These are phyloP conservation scores for Taxidea taxus DNA, from an alignment of 2,113 vertebrate species.

Conservation along the genomic window DNA sequence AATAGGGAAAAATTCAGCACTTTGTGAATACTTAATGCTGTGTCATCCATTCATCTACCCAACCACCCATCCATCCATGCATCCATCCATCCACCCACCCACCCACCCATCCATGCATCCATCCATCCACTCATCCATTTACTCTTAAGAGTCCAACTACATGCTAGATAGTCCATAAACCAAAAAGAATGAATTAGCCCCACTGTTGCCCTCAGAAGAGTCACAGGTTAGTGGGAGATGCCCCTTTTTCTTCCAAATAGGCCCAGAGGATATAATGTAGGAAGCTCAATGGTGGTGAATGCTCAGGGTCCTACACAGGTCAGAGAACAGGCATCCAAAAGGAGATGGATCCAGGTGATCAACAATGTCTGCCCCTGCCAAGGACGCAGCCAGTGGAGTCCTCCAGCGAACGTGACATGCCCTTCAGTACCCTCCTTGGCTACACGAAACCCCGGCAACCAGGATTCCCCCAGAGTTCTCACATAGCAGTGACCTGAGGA, in stretches of 20 bases:
- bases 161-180: background rate
- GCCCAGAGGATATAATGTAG: too few relatives aligned
- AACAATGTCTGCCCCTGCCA: background rate
- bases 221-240: background rate
- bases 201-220: background rate
- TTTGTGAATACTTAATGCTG: background rate
- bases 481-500: background rate
- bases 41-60: background rate
- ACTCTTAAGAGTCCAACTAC: background rate
- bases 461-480: background rate
- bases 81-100: background rate
- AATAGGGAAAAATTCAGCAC: background rate
- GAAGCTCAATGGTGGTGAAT: accelerated
- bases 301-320: background rate
- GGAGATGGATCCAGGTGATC: background rate
- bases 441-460: accelerated
- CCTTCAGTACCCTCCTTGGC: background rate
- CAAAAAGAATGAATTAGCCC: background rate
- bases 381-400: background rate
- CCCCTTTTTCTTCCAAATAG: background rate
- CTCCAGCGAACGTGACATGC: background rate
- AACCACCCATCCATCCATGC: background rate
- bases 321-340: background rate
- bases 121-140: too few relatives aligned
- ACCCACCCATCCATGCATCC: background rate